Conservation (phyloP, 2,113 vertebrate species). For the Notechis scutatus region DNA sequence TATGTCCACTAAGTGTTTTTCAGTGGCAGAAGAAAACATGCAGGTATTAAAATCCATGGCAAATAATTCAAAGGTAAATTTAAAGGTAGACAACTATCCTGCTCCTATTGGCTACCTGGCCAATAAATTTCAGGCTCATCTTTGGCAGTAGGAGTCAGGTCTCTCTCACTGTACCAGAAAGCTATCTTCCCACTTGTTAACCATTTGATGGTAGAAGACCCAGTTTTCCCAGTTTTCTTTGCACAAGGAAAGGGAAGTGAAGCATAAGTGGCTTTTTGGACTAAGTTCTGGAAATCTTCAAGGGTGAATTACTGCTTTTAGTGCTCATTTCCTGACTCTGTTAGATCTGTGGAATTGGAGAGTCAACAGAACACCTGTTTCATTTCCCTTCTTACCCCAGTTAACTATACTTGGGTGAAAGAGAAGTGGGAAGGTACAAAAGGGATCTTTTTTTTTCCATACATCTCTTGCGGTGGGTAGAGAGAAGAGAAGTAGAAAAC, state of each 20-base stretch:
- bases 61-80: neutral
- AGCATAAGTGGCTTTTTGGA: neutral
- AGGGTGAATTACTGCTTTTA: neutral
- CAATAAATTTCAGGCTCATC: neutral
- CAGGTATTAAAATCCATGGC: neutral
- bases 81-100: neutral
- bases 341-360: neutral
- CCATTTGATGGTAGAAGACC: neutral
- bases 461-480: neutral
- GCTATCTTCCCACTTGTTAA: neutral
- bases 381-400: neutral
- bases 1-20: neutral
- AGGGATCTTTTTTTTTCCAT: neutral
- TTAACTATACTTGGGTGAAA: neutral
- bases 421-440: neutral
- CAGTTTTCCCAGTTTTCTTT: neutral
- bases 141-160: neutral
- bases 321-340: neutral
- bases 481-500: neutral
- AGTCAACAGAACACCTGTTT: neutral
- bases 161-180: neutral
- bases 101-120: neutral
- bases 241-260: no score
- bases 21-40: neutral
- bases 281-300: neutral